phyloP scores from a whole-genome alignment of 2,797 vertebrate species.

The Malacoctenus gilli region DNA sequence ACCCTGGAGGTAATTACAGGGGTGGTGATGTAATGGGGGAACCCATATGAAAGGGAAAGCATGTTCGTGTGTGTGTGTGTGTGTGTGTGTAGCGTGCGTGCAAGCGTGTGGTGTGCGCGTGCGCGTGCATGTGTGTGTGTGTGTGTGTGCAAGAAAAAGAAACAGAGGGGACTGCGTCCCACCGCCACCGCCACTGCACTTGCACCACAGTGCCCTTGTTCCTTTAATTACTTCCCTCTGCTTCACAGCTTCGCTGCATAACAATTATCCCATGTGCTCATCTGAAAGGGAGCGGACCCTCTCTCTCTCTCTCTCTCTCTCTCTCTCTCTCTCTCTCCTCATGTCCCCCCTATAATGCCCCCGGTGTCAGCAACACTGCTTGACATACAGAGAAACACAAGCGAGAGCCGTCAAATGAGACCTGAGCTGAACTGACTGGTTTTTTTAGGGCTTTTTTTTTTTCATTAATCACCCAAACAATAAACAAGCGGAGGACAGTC shows the following conservation, averaged over 20 bases:
- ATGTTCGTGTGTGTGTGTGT: constrained; percentile 20
- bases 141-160: constrained; percentile 46
- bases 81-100: constrained; percentile 47
- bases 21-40: constrained; percentile 35
- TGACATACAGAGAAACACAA: constrained; percentile 46
- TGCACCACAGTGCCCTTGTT: constrained; percentile 72
- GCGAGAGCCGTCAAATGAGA: constrained; percentile 50
- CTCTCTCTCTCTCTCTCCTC: constrained; percentile 34
- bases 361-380: constrained; percentile 65
- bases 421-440: constrained; percentile 30
- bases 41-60: too few relatives aligned
- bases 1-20: constrained; percentile 50
- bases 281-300: constrained; percentile 63
- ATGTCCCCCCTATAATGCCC: constrained; percentile 33
- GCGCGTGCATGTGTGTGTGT: constrained; percentile 43
- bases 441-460: constrained; percentile 8
- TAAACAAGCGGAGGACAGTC: constrained; percentile 10
- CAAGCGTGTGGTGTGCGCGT: constrained; percentile 38
- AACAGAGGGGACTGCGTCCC: constrained; percentile 38
- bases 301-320: too few relatives aligned
- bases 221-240: constrained; percentile 80
- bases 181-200: constrained; percentile 35
- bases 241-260: constrained; percentile 78
- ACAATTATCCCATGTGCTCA: constrained; percentile 74
- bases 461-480: constrained; percentile 25